A percentile compares a stretch with the other conserved stretches of the same genome.
Conservation (phyloP, 2,113 vertebrate species). For the Callionymus lyra region DNA sequence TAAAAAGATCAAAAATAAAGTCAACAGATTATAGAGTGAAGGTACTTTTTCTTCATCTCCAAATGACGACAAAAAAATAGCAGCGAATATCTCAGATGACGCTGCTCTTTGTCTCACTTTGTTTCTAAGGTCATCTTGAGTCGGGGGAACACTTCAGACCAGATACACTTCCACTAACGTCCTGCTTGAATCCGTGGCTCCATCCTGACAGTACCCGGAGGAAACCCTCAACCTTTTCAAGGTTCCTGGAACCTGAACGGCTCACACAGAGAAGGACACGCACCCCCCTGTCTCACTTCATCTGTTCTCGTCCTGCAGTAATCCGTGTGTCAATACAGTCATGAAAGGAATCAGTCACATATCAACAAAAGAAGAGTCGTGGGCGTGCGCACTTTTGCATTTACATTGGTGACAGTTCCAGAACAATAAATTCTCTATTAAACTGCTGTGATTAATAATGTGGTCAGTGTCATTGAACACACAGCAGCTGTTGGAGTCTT, state of each 20-base stretch:
- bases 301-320: constrained; percentile 13
- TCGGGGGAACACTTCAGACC: too few relatives aligned
- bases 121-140: too few relatives aligned
- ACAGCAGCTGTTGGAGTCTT: constrained; percentile 6
- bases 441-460: constrained; percentile 10
- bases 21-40: too few relatives aligned
- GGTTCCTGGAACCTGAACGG: constrained; percentile 3
- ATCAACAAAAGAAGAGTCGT: constrained; percentile 8
- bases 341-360: constrained; percentile 34
- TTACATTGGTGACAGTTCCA: constrained; percentile 38
- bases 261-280: not conserved
- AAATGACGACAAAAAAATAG: too few relatives aligned
- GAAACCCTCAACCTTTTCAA: constrained; percentile 45
- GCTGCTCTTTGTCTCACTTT: too few relatives aligned
- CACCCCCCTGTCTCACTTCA: constrained; percentile 22
- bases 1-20: too few relatives aligned
- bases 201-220: constrained; percentile 10
- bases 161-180: constrained; percentile 9
- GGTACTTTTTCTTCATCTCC: too few relatives aligned
- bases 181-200: constrained; percentile 9
- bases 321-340: constrained; percentile 26
- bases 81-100: too few relatives aligned
- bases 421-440: constrained; percentile 13
- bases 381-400: constrained; percentile 1
- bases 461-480: constrained; percentile 4